Evolutionary conservation across 2,888 invertebrate genomes (phyloP).

Genomic region (Sinotaia quadrata): DNA sequence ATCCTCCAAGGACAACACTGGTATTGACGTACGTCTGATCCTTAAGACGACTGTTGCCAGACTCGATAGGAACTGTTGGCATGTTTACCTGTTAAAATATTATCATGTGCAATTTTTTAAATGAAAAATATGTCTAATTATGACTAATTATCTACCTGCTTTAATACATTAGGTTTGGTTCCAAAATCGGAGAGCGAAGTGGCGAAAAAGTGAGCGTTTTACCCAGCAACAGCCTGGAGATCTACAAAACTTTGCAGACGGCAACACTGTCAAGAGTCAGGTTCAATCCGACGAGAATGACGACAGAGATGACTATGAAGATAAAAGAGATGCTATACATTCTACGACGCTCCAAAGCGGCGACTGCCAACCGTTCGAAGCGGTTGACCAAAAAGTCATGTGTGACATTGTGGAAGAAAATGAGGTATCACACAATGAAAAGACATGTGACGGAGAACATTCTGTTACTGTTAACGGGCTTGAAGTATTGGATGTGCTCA

Average conservation of each 20-base stretch:
- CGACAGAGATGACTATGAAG: background rate
- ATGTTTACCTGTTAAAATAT: too few relatives aligned
- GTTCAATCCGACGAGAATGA: background rate
- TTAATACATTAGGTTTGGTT: conserved; percentile 63
- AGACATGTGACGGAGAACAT: background rate
- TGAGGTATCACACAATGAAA: background rate
- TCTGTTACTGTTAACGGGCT: background rate
- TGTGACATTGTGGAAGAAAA: background rate
- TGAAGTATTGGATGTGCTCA: too few relatives aligned
- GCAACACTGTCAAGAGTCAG: background rate
- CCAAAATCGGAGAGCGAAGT: conserved; percentile 25
- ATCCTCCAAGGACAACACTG: too few relatives aligned
- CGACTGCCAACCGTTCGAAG: background rate
- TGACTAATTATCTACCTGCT: too few relatives aligned
- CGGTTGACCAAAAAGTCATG: background rate
- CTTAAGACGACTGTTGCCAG: too few relatives aligned
- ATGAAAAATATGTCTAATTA: too few relatives aligned
- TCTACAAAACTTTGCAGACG: background rate
- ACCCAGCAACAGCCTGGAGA: conserved; percentile 77
- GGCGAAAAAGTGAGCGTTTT: conserved; percentile 68
- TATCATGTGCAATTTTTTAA: too few relatives aligned
- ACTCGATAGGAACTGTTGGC: too few relatives aligned
- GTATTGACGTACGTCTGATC: too few relatives aligned
- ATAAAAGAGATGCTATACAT: too few relatives aligned
- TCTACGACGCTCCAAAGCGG: background rate